phyloP scores from a whole-genome alignment of 2,113 vertebrate species.

The Perca flavescens region DNA sequence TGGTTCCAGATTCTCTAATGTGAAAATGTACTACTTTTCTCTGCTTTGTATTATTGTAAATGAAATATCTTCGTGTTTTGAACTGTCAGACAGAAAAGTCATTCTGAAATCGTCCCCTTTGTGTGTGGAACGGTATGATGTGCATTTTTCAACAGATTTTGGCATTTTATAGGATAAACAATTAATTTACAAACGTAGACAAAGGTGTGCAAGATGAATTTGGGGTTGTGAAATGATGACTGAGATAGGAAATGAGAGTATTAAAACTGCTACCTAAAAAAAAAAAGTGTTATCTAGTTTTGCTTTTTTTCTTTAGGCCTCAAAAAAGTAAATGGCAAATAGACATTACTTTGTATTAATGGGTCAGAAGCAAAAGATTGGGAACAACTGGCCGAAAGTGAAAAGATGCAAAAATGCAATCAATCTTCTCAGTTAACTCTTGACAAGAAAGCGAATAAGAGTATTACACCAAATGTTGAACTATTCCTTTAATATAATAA shows the following conservation, averaged over 20 bases:
- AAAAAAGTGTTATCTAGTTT: no score
- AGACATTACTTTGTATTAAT: not conserved
- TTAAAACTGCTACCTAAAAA: not conserved
- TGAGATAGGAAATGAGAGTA: not conserved
- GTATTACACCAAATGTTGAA: not conserved
- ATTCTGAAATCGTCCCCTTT: not conserved
- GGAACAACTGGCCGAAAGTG: no score
- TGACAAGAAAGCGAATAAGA: no score
- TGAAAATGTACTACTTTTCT: not conserved
- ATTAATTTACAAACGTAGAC: not conserved
- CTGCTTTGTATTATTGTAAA: not conserved
- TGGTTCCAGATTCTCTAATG: not conserved
- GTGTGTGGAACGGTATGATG: not conserved
- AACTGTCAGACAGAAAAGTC: no score
- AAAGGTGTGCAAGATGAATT: not conserved
- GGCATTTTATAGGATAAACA: not conserved
- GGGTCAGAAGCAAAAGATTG: no score
- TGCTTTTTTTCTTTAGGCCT: no score
- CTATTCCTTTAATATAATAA: no score
- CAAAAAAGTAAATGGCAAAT: not conserved
- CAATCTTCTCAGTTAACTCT: no score
- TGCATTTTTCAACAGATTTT: not conserved
- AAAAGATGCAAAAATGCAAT: not conserved
- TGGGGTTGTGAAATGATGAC: not conserved
- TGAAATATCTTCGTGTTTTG: no score